Evolutionary conservation across 2,113 vertebrate genomes (phyloP).

Genomic region (Sminthopsis crassicaudata): DNA sequence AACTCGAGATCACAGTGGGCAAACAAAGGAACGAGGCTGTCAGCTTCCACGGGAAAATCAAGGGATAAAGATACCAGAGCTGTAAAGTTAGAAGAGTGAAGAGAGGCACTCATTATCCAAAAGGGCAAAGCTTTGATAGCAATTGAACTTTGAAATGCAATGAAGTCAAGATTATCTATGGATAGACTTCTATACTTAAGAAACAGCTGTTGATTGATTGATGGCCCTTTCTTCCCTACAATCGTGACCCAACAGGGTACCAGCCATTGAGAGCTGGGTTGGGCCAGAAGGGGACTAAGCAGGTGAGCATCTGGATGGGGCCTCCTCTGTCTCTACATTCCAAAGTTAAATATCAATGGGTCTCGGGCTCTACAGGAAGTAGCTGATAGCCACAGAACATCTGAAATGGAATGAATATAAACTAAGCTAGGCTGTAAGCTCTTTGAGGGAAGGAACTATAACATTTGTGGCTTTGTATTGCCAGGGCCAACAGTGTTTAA

Average conservation of each 20-base stretch:
- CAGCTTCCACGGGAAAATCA: background rate
- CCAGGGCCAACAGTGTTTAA: background rate
- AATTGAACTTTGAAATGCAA: conserved; percentile 34
- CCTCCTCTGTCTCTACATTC: background rate
- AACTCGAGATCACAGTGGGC: background rate
- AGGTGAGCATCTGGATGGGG: background rate
- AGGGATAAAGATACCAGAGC: background rate
- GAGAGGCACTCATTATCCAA: conserved; percentile 24
- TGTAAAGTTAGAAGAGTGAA: conserved; percentile 36
- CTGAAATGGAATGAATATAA: background rate
- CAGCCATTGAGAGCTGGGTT: background rate
- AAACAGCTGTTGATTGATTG: background rate
- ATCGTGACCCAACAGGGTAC: conserved; percentile 1
- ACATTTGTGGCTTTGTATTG: background rate
- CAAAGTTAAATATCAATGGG: background rate
- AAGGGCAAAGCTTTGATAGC: conserved; percentile 37
- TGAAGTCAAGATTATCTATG: conserved; percentile 22
- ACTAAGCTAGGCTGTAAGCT: background rate
- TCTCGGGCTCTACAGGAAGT: background rate
- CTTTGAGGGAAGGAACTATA: background rate
- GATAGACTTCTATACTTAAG: conserved; percentile 3
- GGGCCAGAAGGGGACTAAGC: conserved; percentile 15
- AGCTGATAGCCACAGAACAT: background rate
- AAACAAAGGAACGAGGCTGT: background rate
- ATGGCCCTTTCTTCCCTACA: background rate